phyloP scores from a whole-genome alignment of 2,113 vertebrate species.

The Oreotrochilus melanogaster region DNA sequence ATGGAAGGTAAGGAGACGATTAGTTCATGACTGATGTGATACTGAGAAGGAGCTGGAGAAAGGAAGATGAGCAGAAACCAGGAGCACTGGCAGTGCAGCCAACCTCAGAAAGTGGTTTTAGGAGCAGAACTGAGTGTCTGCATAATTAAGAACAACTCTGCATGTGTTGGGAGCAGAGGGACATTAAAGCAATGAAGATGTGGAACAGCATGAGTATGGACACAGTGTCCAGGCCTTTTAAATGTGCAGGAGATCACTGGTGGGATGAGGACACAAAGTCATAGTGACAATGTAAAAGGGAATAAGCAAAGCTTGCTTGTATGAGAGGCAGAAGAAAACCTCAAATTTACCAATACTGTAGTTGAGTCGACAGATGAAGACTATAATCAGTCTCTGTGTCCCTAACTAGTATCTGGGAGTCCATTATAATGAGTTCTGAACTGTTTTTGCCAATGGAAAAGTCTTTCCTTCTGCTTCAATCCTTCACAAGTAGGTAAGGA shows the following conservation, averaged over 20 bases:
- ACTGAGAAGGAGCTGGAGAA: neutral
- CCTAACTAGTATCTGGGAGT: neutral
- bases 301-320: neutral
- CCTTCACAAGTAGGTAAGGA: neutral
- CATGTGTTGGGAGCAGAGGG: neutral
- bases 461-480: neutral
- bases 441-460: neutral
- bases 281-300: neutral
- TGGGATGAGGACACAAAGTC: neutral
- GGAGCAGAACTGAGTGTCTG: neutral
- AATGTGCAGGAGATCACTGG: neutral
- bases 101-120: neutral
- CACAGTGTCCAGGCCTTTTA: neutral
- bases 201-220: fast-evolving
- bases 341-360: neutral
- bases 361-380: neutral
- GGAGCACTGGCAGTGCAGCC: neutral
- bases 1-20: neutral
- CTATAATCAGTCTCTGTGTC: too few relatives aligned
- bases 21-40: neutral
- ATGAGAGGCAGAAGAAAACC: neutral
- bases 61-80: neutral
- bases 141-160: neutral
- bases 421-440: neutral
- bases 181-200: neutral